Evolutionary conservation across 2,797 vertebrate genomes (phyloP), one percentile per base, ranked within the genome.

Genomic region (Adelosebastes latens): DNA sequence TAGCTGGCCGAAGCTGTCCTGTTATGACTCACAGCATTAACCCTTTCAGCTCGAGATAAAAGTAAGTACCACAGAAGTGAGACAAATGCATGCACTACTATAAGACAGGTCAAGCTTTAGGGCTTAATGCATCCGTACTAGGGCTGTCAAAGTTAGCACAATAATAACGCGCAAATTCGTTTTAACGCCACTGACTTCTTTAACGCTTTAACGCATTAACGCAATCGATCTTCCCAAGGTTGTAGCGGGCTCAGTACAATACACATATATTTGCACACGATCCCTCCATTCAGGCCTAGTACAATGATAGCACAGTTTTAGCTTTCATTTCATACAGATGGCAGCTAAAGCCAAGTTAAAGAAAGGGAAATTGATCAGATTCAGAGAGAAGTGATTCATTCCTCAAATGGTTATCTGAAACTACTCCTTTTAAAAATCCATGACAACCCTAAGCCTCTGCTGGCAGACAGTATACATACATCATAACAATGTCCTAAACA

Each of bases 1-100:
- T 39, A 74, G 70, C 66, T 80, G 78, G 72, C 84, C 80, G 88
- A 62, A 89, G 70, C 70, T 39, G 62, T 72, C 63, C 82, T 64
- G 79, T 22, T 91, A 88, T 93, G 90, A 95, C 64, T 93, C 93
- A 93, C 8, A 29, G 42, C 18, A 58, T 88, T 82, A 84, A 92
- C 87, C 75, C 53, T 76, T 85, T 79, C 67, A 66, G 76, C 62
- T 81, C 75, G 2, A 25, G 68, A 24, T 61, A 55, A 49, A 76
- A 56, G 22, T 8, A 22, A 10, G 36, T 2, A 24, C 4, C 32
- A 20, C 12, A 36, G 32, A 67, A 69, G 18, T 56, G 5, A 80
- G 59, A 52, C 39, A 58, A 79, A 65, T 10, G 59, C 63, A 72
- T 72, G 34, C 10, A 34, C 11, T 36, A 2, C 10, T 32, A 25